Conservation (phyloP, 2,797 vertebrate genomes). For the Toxotes lorentzi region DNA sequence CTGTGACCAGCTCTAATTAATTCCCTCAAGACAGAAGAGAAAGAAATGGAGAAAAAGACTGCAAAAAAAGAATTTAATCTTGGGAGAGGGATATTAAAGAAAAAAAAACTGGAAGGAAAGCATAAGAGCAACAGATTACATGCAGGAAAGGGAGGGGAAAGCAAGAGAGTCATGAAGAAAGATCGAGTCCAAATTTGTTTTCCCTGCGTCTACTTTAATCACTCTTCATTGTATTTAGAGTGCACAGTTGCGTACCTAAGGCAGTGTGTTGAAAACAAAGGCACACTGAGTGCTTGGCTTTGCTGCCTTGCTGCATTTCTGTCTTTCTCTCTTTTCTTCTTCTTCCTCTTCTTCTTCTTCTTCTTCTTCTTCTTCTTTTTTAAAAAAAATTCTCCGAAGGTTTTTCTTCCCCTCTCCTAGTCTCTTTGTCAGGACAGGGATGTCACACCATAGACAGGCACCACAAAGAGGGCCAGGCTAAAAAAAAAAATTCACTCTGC, state of each 20-base stretch:
- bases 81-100: constrained; percentile 15
- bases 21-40: constrained; percentile 52
- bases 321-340: constrained; percentile 1
- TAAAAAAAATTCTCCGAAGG: constrained; percentile 13
- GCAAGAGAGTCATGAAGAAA: constrained; percentile 42
- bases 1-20: constrained; percentile 69
- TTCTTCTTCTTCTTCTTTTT: not conserved
- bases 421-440: constrained; percentile 66
- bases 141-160: constrained; percentile 33
- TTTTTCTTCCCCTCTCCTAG: constrained; percentile 44
- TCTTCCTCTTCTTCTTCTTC: not conserved
- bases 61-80: constrained; percentile 35
- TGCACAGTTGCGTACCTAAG: constrained; percentile 56
- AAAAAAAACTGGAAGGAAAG: constrained; percentile 17
- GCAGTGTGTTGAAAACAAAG: constrained; percentile 65
- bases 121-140: constrained; percentile 30
- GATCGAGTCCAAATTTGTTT: constrained; percentile 50
- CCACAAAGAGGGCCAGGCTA: constrained; percentile 54
- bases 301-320: constrained; percentile 52
- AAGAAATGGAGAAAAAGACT: constrained; percentile 15
- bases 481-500: constrained; percentile 46
- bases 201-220: constrained; percentile 73
- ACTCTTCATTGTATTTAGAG: constrained; percentile 62
- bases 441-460: constrained; percentile 67
- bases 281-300: constrained; percentile 38